Conservation (phyloP, 2,113 vertebrate species). For the Pseudorhombus dupliciocellatus region DNA sequence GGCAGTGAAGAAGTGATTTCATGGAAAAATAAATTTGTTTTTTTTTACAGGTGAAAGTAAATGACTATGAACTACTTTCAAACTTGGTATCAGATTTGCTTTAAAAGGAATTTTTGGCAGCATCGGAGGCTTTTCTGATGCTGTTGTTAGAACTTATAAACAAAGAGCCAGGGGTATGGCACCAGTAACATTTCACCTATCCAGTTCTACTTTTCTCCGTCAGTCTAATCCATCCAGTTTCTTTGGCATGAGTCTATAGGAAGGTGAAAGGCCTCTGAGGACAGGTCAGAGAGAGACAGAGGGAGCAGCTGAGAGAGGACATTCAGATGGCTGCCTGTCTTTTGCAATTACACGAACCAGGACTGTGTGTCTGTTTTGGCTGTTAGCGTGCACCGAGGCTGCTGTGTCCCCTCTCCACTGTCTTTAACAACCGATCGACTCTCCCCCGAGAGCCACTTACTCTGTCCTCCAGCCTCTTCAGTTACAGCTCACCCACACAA, state of each 20-base stretch:
- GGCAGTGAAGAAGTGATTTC: no score
- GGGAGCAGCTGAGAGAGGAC: slow-evolving; percentile 24
- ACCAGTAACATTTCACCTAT: background rate
- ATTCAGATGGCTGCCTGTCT: slow-evolving; percentile 59
- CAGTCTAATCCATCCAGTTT: slow-evolving; percentile 17
- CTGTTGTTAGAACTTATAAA: background rate
- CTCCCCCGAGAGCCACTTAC: slow-evolving; percentile 78
- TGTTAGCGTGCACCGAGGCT: slow-evolving; percentile 48
- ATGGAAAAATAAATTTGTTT: background rate
- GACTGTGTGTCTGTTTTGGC: slow-evolving; percentile 56
- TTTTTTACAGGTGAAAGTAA: background rate
- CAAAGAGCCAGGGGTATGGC: background rate
- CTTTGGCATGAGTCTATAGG: slow-evolving; percentile 1
- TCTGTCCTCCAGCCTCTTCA: slow-evolving; percentile 73
- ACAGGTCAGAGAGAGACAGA: background rate
- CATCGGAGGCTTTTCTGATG: background rate
- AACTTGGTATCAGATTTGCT: background rate
- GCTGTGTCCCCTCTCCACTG: slow-evolving; percentile 70
- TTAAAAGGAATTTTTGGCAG: background rate
- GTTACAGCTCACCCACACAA: slow-evolving; percentile 70
- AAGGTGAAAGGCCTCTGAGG: slow-evolving; percentile 39
- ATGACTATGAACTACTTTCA: background rate
- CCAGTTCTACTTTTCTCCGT: slow-evolving; percentile 22
- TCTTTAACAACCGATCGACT: slow-evolving; percentile 72
- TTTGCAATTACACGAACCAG: slow-evolving; percentile 63